Percentiles rank a stretch among this genome's conserved stretches.
Conservation (phyloP, 2,797 vertebrate species). For the Busarellus nigricollis region DNA sequence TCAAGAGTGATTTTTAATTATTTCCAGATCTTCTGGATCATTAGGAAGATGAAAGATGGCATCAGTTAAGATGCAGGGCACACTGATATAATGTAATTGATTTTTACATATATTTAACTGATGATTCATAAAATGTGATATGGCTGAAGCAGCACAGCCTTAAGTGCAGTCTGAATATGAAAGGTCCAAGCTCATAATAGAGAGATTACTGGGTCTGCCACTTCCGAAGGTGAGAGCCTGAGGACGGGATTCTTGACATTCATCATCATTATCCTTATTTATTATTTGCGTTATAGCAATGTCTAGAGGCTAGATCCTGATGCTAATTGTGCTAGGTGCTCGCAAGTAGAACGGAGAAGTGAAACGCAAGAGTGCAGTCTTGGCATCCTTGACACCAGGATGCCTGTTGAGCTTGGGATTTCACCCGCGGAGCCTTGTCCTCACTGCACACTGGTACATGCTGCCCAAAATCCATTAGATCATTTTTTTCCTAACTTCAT, state of each 20-base stretch:
- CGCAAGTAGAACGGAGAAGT: accelerated
- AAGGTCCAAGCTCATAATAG: background rate
- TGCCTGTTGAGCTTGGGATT: background rate
- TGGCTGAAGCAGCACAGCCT: conserved; percentile 50
- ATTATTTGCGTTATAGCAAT: background rate
- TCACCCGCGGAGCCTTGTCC: accelerated
- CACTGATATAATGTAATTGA: conserved; percentile 66
- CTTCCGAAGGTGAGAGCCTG: background rate
- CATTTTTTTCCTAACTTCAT: background rate
- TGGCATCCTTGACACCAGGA: accelerated
- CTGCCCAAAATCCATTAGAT: background rate
- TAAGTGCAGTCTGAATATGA: conserved; percentile 2
- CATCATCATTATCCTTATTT: background rate
- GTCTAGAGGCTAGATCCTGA: background rate
- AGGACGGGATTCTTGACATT: background rate
- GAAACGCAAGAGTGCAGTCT: too few species aligned
- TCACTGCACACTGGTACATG: accelerated
- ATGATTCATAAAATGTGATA: conserved; percentile 59
- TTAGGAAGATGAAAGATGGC: conserved; percentile 68
- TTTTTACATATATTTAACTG: conserved; percentile 73
- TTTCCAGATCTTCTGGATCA: conserved; percentile 75
- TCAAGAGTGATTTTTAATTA: conserved; percentile 75
- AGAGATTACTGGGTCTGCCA: background rate
- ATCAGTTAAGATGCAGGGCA: conserved; percentile 62
- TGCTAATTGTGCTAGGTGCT: background rate